A percentile compares a stretch with the other conserved stretches of the same genome.
These are phyloP conservation scores for Campoletis sonorensis DNA, from an alignment of 1,140 invertebrate species.

Conservation along the genomic window DNA sequence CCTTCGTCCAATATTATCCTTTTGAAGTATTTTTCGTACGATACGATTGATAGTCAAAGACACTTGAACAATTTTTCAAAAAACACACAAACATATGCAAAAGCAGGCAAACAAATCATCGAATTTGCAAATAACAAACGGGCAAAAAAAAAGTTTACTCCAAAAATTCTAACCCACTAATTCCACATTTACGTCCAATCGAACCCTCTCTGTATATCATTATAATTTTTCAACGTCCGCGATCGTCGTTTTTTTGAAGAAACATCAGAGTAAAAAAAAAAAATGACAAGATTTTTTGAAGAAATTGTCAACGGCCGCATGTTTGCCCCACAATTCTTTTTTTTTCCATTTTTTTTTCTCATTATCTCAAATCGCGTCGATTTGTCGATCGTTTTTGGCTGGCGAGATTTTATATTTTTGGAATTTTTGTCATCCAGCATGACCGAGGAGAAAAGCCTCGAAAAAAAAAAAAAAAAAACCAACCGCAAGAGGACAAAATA, in stretches of 20 bases:
- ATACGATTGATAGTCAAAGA: not conserved
- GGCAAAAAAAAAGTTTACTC: no score
- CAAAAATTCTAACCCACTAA: no score
- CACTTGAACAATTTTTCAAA: not conserved
- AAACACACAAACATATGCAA: conserved; percentile 5
- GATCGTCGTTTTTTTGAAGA: no score
- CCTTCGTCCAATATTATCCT: not conserved
- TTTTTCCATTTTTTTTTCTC: no score
- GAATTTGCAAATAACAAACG: no score
- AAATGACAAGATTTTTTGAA: no score
- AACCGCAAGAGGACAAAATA: not conserved
- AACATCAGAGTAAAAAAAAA: no score
- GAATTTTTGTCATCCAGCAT: conserved; percentile 68
- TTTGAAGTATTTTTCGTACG: not conserved
- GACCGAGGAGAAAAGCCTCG: conserved; percentile 41
- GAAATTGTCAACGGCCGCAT: conserved; percentile 4
- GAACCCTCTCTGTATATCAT: no score
- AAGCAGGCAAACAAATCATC: not conserved
- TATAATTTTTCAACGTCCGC: no score
- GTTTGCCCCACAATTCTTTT: conserved; percentile 3
- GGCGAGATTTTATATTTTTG: conserved; percentile 77
- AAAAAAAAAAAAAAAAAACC: not conserved
- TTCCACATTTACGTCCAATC: no score
- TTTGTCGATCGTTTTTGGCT: conserved; percentile 71
- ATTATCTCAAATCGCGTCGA: conserved; percentile 54